phyloP scores from a whole-genome alignment of 2,113 vertebrate genomes.

The Gambusia affinis region DNA sequence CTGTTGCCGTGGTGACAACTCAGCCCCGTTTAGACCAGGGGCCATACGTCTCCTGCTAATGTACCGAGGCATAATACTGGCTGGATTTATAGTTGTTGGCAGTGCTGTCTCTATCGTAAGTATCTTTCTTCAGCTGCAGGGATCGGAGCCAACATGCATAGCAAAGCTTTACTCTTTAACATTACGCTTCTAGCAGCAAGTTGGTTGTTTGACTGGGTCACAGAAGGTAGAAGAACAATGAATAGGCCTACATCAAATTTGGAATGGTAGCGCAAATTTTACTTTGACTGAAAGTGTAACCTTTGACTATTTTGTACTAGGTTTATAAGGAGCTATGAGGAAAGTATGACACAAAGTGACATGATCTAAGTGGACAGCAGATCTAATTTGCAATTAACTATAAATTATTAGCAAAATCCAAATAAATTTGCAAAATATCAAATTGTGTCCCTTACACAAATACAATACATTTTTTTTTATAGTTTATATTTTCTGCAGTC shows the following conservation, averaged over 20 bases:
- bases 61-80: background rate
- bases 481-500: too few relatives aligned
- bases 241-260: background rate
- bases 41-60: conserved; percentile 3
- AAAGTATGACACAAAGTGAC: too few relatives aligned
- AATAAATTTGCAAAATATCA: too few relatives aligned
- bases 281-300: too few relatives aligned
- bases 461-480: too few relatives aligned
- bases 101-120: conserved; percentile 10
- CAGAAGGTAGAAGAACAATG: background rate
- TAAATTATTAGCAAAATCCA: too few relatives aligned
- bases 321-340: too few relatives aligned
- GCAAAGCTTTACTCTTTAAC: background rate
- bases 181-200: background rate
- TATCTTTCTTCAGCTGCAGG: conserved; percentile 14
- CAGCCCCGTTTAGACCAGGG: conserved; percentile 4
- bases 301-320: too few relatives aligned
- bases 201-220: background rate
- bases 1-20: conserved; percentile 47
- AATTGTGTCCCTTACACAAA: too few relatives aligned
- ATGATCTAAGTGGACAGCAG: too few relatives aligned
- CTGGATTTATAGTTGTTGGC: conserved; percentile 18
- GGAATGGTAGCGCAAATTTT: too few relatives aligned
- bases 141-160: conserved; percentile 12
- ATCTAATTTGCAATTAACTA: too few relatives aligned